These are phyloP conservation scores for Procavia capensis DNA, from an alignment of 2,113 vertebrate genomes.

Conservation along the genomic window DNA sequence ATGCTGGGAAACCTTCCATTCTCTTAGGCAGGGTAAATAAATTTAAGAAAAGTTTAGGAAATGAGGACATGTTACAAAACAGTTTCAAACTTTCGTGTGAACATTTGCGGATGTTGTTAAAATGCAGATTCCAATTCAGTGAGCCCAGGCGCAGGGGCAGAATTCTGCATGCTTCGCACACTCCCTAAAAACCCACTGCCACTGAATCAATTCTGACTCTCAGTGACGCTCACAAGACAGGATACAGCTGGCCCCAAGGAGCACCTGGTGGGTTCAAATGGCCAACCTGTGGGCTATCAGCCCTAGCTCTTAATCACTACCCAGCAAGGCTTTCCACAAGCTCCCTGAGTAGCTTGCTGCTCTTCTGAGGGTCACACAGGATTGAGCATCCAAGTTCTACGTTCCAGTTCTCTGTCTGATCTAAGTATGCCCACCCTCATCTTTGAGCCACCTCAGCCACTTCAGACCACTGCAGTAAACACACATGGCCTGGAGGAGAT, in stretches of 20 bases:
- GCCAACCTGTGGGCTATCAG: too few species aligned
- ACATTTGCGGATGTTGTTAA: background rate
- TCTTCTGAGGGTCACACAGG: background rate
- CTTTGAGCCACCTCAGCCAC: background rate
- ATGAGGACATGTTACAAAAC: background rate
- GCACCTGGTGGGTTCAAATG: too few species aligned
- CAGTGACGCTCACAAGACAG: too few species aligned
- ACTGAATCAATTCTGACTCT: too few species aligned
- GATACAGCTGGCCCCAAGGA: too few species aligned
- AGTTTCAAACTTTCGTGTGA: background rate
- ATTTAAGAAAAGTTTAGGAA: too few species aligned
- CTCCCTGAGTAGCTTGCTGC: background rate
- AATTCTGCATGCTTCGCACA: background rate
- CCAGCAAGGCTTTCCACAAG: too few species aligned
- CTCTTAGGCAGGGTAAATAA: too few species aligned
- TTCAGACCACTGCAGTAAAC: background rate
- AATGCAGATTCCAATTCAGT: background rate
- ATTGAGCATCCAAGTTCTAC: too few species aligned
- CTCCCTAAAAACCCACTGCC: too few species aligned
- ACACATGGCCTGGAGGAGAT: background rate
- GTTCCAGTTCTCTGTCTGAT: background rate
- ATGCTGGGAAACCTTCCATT: rapidly evolving
- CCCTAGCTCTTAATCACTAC: too few species aligned
- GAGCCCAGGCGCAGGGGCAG: background rate
- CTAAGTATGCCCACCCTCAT: too few species aligned